Evolutionary conservation across 1,140 invertebrate species (phyloP), one percentile per base, ranked within the genome.

Genomic region (Drosophila carrolli): DNA sequence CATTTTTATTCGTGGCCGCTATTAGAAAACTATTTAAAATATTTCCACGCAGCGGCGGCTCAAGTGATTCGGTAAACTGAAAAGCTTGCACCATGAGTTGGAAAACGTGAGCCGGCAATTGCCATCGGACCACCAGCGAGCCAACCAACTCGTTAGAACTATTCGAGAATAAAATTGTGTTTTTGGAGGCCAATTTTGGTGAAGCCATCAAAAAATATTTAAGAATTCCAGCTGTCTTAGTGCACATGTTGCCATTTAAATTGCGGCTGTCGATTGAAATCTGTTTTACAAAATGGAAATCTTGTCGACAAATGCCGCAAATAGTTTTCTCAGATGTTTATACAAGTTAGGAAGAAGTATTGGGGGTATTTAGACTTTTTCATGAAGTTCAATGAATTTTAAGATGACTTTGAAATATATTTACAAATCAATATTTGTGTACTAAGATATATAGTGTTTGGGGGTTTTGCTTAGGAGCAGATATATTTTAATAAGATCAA

Each of bases 1-100:
- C 61, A 75, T 75, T 78, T 85, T 86, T 63, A 76, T 79, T 88
- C 79, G 74, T 68, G 59, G 66, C 53, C 41, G 62, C 82, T 88
- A 83, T 86, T 86, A 86, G 82, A 86, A 88, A 86, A 86, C 70
- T 86, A 86, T 86, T 86, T 88, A 77, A 86, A 86, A 86, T 88
- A 86, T 88, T 86, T 88, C 75, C 81, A 85, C 77, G 81, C 77
- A 76, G 56, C 44, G 43, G 41, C 57, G 37, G 73, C 68, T 65
- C 59, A 58, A 67, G 68, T 61, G 68, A 61, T 63, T 60, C 37
- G 40, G 27, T 54, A 58, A n/a, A 60, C 71, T 44, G 29, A 71
- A 71, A 71, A 71, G 68, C 68, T 29, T 40, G 44, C 43, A 57
- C 38, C 55, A 74, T 82, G 72, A 82, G 83, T 70, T 75, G 76